Evolutionary conservation across 2,113 vertebrate species (phyloP).

Genomic region (Ochotona princeps): DNA sequence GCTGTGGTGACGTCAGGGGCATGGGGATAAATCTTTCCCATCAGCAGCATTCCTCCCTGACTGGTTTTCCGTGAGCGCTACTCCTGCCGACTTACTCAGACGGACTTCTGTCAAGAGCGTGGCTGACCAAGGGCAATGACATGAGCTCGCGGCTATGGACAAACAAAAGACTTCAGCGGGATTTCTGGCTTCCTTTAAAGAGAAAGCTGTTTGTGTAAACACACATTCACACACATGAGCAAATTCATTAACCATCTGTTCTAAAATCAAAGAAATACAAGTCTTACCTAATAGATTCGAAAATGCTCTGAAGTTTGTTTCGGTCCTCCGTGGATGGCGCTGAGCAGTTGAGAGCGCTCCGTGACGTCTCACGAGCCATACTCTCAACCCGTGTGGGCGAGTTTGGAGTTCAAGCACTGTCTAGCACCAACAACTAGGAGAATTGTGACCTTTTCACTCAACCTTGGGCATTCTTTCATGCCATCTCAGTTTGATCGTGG

Average conservation of each 20-base stretch:
- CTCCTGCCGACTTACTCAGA: background rate
- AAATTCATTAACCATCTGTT: constrained; percentile 63
- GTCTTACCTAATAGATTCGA: background rate
- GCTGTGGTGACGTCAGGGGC: background rate
- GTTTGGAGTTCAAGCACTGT: background rate
- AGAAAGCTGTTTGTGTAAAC: background rate
- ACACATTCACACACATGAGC: background rate
- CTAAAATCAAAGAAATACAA: constrained; percentile 47
- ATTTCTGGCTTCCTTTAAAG: constrained; percentile 44
- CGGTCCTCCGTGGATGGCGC: background rate
- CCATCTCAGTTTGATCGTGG: background rate
- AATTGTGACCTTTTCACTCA: background rate
- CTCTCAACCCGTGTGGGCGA: background rate
- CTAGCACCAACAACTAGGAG: background rate
- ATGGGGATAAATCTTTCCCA: background rate
- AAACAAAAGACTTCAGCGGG: constrained; percentile 6
- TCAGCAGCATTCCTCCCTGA: background rate
- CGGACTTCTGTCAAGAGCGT: background rate
- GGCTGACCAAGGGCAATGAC: background rate
- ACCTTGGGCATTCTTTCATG: background rate
- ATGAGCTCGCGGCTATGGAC: background rate
- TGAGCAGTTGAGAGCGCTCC: background rate
- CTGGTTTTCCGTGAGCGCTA: background rate
- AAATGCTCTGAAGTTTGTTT: background rate
- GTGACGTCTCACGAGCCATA: background rate